These are phyloP conservation scores for Silurus lanzhouensis DNA, from an alignment of 2,797 vertebrate species.

Conservation along the genomic window DNA sequence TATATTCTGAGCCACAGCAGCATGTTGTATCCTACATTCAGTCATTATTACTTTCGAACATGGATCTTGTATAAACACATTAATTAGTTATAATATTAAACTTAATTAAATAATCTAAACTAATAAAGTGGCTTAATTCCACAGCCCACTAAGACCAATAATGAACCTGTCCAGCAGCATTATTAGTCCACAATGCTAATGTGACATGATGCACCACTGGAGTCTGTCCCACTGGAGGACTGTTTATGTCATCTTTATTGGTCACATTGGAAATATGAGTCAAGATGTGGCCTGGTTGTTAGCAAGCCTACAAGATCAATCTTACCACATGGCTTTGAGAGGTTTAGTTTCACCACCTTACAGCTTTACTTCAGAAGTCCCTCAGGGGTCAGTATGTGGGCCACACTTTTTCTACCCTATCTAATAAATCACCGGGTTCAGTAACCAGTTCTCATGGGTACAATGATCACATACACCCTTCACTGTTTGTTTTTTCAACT, in stretches of 20 bases:
- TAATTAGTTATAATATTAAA: slow-evolving; percentile 16
- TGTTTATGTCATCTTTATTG: slow-evolving; percentile 27
- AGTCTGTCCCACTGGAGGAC: neutral
- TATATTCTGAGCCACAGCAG: neutral
- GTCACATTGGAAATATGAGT: slow-evolving; percentile 19
- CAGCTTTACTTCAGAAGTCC: neutral
- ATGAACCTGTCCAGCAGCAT: slow-evolving; percentile 24
- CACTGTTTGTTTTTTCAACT: neutral
- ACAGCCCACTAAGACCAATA: slow-evolving; percentile 16
- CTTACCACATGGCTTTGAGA: neutral
- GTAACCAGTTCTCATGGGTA: neutral
- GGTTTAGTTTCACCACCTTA: slow-evolving; percentile 24
- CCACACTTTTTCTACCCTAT: neutral
- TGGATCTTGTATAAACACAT: neutral
- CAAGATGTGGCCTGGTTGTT: slow-evolving; percentile 1
- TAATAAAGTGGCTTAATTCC: slow-evolving; percentile 18
- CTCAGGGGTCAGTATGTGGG: neutral
- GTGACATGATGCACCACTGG: slow-evolving; percentile 5
- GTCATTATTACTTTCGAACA: slow-evolving; percentile 9
- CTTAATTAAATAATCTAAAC: slow-evolving; percentile 21
- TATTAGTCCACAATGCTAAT: neutral
- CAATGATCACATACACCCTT: neutral
- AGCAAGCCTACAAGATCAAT: neutral
- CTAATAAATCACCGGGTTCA: neutral
- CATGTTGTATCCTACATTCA: neutral